Evolutionary conservation across 2,797 vertebrate species (phyloP), one percentile per base, ranked within the genome.

Genomic region (Gallinago nigripennis): DNA sequence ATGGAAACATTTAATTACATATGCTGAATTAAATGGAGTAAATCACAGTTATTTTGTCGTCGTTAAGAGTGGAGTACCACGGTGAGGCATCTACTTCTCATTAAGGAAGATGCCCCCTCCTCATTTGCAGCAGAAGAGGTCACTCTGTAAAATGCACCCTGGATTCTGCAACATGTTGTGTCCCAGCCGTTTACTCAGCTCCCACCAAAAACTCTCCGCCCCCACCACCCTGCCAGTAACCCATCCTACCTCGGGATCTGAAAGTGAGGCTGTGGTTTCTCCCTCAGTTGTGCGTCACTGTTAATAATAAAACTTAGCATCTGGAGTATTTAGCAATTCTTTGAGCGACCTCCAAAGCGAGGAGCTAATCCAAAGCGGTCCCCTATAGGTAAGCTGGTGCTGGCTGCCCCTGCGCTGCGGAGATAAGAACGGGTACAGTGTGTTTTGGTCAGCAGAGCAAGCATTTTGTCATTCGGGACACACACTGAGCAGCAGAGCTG

Each of bases 31-130:
- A 80, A 60, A 58, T 61, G 8, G 72, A 91, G 69, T 27, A 86
- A 82, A 88, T 92, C 94, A 94, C 92, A 94, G 91, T 90, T 82
- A 46, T 25, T 95, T 43, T 35, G 18, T 86, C 54, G 19, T 25
- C 16, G 12, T 30, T 75, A 68, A 68, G 43, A 83, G 35, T 2
- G n/a, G 45, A 53, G 64, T 51, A 31, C 35, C 61, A 24, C 4
- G 14, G 43, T 6, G 48, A 88, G 48, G 81, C 94, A 65, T 57
- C 51, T 57, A 3, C 66, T 39, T 81, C 37, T 53, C 78, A 23
- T 39, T 45, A 64, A 53, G 50, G 58, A 76, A 56, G 60, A 50
- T 73, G 15, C n/a, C 78, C 68, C n/a, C 83, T 61, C 70, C 88
- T 81, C 14, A 4, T 60, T 82, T 72, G 61, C 27, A 78, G 66